Base-by-base conservation (phyloP, 2,797 vertebrate genomes). In the Cyclura pinguis region DNA sequence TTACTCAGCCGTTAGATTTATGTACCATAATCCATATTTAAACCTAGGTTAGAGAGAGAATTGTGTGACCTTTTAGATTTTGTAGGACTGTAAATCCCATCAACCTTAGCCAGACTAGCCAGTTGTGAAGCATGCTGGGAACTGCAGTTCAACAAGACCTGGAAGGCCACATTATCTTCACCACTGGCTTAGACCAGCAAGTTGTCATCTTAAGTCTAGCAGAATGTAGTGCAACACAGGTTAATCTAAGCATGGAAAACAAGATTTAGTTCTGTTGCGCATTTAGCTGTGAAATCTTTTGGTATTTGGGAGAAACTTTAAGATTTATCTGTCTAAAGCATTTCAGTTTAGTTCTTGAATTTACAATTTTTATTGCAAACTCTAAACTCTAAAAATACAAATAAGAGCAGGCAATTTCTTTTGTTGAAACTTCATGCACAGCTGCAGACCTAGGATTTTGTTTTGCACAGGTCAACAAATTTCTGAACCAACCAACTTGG, bases 401-500 rank as follows among this genome's bases (percentile, higher is more conserved):
- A 8, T 27, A 87, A 35, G 38, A 87, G 22, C 7, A 22, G 35
- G 14, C 3, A 67, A 62, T 6, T 6, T 80, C 80, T 0, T 90
- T 57, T 78, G 57, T 77, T 35, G 5, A 55, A 91, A 76, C 1
- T 35, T 12, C 4, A 84, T 84, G 18, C 32, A 1, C 38, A 81
- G 62, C 4, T 7, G 84, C 4, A 1, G 5, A 80, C 35, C 69
- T 55, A 76, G 57, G 6, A 13, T n/a, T 13, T 52, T 22, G 77
- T 88, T 92, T 89, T 84, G 87, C 47, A 12, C 84, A 93, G 80
- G 9, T 86, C 76, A 67, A 86, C 55, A 89, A 87, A 88, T 57
- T 77, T 84, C 22, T 35, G 57, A 47, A 86, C 72, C 32, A 89
- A 27, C 38, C 88, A 88, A 88, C 84, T 88, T 88, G 52, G 42